Evolutionary conservation across 2,113 vertebrate genomes (phyloP).

Genomic region (Dermatemys mawii): DNA sequence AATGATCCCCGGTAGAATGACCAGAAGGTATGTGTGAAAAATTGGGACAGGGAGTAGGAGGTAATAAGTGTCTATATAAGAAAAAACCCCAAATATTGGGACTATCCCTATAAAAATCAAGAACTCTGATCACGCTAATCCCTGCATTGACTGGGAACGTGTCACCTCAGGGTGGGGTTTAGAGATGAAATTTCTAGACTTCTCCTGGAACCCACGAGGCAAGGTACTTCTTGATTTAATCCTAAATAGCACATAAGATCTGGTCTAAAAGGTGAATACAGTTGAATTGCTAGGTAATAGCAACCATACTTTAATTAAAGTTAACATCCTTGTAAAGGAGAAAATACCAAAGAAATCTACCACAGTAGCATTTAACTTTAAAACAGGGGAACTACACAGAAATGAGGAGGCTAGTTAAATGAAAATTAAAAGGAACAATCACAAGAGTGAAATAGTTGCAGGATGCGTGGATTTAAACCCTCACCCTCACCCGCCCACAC

Average conservation of each 20-base stretch:
- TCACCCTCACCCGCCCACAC: too few species aligned
- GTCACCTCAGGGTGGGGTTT: too few species aligned
- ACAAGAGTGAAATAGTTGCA: not conserved
- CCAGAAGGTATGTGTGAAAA: too few species aligned
- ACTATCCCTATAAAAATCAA: too few species aligned
- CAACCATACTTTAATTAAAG: not conserved
- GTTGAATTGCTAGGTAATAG: not conserved
- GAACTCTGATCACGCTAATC: too few species aligned
- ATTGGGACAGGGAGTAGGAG: too few species aligned
- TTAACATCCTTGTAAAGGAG: not conserved
- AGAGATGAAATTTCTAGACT: too few species aligned
- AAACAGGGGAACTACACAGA: not conserved
- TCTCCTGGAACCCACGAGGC: not conserved
- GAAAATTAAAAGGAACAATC: not conserved
- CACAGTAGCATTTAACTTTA: not conserved
- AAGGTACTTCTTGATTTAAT: not conserved
- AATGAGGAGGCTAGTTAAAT: not conserved
- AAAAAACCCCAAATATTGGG: too few species aligned
- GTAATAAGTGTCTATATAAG: too few species aligned
- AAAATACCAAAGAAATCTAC: not conserved
- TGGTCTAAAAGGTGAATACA: not conserved
- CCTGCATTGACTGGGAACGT: too few species aligned
- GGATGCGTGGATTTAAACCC: too few species aligned
- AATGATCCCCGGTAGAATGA: too few species aligned
- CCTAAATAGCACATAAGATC: not conserved